Percentiles rank a stretch among this genome's conserved stretches.
These are phyloP conservation scores for Lasioglossum marginatum DNA, from an alignment of 2,888 invertebrate species.

Conservation along the genomic window DNA sequence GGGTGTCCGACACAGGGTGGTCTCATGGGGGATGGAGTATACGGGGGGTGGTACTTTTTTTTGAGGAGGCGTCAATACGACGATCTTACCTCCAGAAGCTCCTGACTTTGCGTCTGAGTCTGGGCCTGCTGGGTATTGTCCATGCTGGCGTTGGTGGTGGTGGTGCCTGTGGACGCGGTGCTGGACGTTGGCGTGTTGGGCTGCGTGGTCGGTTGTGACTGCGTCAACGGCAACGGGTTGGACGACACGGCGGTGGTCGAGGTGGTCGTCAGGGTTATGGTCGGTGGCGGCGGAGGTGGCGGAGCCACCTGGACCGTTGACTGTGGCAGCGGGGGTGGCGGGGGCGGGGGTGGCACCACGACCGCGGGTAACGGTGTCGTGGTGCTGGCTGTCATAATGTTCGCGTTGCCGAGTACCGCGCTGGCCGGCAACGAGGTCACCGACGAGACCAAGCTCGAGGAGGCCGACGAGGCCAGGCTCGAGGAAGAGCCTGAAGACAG, in stretches of 20 bases:
- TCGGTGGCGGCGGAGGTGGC: constrained; percentile 25
- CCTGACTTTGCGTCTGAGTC: constrained; percentile 83
- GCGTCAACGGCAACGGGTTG: constrained; percentile 59
- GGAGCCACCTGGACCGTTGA: not conserved
- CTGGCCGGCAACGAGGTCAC: constrained; percentile 41
- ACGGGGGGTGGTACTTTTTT: constrained; percentile 4
- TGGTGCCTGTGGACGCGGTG: constrained; percentile 64
- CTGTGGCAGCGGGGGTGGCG: constrained; percentile 39
- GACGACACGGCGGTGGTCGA: constrained; percentile 54
- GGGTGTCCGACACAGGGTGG: not conserved
- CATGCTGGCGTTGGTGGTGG: constrained; percentile 69
- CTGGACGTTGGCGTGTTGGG: constrained; percentile 59
- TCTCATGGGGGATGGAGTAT: constrained; percentile 24
- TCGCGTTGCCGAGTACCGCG: constrained; percentile 54
- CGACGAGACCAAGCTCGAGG: constrained; percentile 5
- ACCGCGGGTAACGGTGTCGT: constrained; percentile 54
- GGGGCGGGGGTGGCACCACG: constrained; percentile 54
- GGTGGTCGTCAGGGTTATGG: constrained; percentile 41
- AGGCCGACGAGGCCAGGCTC: constrained; percentile 14
- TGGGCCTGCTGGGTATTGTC: constrained; percentile 82
- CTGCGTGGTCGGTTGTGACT: constrained; percentile 53
- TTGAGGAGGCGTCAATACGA: constrained; percentile 72
- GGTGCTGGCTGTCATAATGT: constrained; percentile 33
- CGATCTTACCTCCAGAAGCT: constrained; percentile 84
- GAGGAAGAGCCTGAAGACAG: constrained; percentile 13